Evolutionary conservation across 2,888 invertebrate genomes (phyloP).

Genomic region (Mythimna vitellina): DNA sequence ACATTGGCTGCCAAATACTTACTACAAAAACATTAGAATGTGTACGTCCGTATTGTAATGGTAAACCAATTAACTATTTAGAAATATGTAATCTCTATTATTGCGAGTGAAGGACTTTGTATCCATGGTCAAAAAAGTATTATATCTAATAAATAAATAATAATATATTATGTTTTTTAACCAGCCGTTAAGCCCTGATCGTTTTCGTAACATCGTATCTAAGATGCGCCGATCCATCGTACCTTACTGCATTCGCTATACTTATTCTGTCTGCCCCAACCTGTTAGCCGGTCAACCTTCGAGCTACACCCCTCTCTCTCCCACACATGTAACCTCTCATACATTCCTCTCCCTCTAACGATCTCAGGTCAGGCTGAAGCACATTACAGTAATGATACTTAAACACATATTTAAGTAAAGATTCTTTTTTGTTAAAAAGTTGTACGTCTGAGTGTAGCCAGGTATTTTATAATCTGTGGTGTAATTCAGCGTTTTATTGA

Average conservation of each 20-base stretch:
- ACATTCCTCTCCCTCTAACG: constrained; percentile 72
- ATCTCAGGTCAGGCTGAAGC: constrained; percentile 85
- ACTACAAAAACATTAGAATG: too few relatives aligned
- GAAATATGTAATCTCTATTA: too few relatives aligned
- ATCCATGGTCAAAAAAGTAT: too few relatives aligned
- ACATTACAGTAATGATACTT: constrained; percentile 90
- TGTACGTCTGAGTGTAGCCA: constrained; percentile 74
- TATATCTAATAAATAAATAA: too few relatives aligned
- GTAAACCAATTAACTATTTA: too few relatives aligned
- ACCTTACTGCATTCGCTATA: constrained; percentile 86
- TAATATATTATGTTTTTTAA: constrained; percentile 42
- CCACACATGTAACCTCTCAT: constrained; percentile 60
- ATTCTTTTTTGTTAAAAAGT: constrained; percentile 85
- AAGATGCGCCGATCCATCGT: constrained; percentile 80
- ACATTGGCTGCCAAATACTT: too few relatives aligned
- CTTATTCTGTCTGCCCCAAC: constrained; percentile 88
- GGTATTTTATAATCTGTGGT: constrained; percentile 68
- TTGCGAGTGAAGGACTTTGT: too few relatives aligned
- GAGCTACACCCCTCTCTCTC: constrained; percentile 72
- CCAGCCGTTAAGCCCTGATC: constrained; percentile 66
- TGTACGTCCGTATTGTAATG: too few relatives aligned
- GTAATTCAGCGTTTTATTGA: constrained; percentile 58
- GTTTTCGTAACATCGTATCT: constrained; percentile 71
- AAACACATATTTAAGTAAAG: constrained; percentile 90
- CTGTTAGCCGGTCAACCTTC: constrained; percentile 89